These are phyloP conservation scores for Tetrapedia diversipes DNA, from an alignment of 2,888 invertebrate genomes.

Conservation along the genomic window DNA sequence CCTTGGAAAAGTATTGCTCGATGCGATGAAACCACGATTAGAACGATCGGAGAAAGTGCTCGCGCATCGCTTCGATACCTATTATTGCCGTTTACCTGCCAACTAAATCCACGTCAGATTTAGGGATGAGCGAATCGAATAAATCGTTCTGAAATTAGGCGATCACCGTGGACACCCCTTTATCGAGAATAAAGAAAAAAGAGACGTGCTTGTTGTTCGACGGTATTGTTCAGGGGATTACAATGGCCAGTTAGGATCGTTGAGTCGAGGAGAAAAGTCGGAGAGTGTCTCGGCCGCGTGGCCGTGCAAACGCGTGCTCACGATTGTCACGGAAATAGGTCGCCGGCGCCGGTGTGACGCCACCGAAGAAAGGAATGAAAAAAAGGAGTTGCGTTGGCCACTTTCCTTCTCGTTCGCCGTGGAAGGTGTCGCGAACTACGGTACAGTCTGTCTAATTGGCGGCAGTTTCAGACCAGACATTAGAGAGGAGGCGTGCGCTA, in stretches of 20 bases:
- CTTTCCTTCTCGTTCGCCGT: constrained; percentile 57
- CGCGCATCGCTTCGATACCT: too few species aligned
- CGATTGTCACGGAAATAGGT: constrained; percentile 66
- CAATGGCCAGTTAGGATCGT: neutral
- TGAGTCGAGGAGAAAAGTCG: neutral
- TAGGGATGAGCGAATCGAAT: too few species aligned
- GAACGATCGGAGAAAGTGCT: too few species aligned
- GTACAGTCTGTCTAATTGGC: too few species aligned
- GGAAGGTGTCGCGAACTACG: constrained; percentile 52
- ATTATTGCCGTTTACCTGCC: too few species aligned
- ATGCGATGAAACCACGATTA: too few species aligned
- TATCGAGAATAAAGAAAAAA: neutral
- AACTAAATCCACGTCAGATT: too few species aligned
- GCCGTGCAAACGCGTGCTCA: constrained; percentile 52
- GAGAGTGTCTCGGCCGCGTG: constrained; percentile 37
- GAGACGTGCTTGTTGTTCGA: neutral
- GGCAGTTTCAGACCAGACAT: too few species aligned
- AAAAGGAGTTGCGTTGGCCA: constrained; percentile 50
- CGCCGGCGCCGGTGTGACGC: constrained; percentile 51
- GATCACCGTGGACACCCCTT: too few species aligned
- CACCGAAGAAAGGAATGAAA: constrained; percentile 34
- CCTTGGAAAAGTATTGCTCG: too few species aligned
- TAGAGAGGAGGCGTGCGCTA: too few species aligned
- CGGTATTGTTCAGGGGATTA: neutral
- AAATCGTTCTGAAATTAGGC: too few species aligned